Base-by-base conservation (phyloP, 2,888 invertebrate genomes). In the Agrotis segetum region DNA sequence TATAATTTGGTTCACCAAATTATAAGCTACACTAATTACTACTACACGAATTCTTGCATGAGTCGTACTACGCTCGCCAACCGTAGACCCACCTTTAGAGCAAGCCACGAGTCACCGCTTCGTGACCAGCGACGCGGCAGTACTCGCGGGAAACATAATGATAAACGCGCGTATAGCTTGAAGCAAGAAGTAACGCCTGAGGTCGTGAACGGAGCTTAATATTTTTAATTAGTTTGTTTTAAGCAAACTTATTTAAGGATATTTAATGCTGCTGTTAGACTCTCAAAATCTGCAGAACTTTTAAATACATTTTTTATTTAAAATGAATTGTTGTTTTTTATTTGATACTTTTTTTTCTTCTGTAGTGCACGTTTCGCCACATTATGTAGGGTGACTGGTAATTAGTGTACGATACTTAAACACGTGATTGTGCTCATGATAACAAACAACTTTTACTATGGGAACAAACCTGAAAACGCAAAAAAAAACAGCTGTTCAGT, bases 181-280 rank as follows among this genome's bases (percentile, higher is more conserved):
- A 34, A 40, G 9, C 40, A 40, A 40, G 40, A 50, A 19, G 19
- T 19, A 50, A 19, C 1, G 19, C 19, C 6, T 13, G 19, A 50
- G 19, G 11, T 19, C 19, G 49, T 19, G 19, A 11, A 3, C 19
- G 3, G 49, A n/a, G n/a, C 0, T 34, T 56, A 6, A 44, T 14
- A 67, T 72, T 75, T 65, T 72, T 76, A 19, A 19, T 72, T 9
- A 1, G 76, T 72, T 72, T 72, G 72, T 19, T 11, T 0, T 11
- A 0, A n/a, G 46, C 68, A 72, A 72, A 76, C 56, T 76, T 67
- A n/a, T 76, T 19, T 52, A 67, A 72, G 6, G 24, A 58, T 76
- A 19, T 49, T 21, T 1, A 2, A 34, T 34, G 1, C 44, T 34
- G 44, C 47, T 34, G 14, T 24, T 1, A 7, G n/a, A 40, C 19